These are phyloP conservation scores for Trichechus manatus DNA, from an alignment of 2,113 vertebrate species.

Conservation along the genomic window DNA sequence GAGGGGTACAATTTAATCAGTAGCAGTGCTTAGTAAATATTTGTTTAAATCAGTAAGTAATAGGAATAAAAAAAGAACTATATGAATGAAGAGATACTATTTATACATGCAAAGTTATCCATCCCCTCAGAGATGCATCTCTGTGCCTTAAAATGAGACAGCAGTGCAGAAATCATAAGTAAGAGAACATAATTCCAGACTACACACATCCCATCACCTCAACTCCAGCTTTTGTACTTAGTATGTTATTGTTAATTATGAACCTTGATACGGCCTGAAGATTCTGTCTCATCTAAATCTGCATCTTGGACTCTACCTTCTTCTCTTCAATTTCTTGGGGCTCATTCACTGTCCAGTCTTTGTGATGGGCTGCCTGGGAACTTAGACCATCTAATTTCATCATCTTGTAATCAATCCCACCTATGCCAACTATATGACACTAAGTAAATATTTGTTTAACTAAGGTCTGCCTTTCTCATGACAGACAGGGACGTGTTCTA, in stretches of 20 bases:
- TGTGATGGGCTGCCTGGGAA: background rate
- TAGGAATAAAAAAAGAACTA: background rate
- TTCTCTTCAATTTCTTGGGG: background rate
- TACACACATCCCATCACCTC: background rate
- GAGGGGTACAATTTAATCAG: background rate
- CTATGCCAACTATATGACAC: background rate
- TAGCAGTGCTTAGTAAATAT: background rate
- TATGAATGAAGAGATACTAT: background rate
- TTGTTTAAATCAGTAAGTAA: background rate
- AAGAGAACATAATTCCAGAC: background rate
- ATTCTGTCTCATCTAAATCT: background rate
- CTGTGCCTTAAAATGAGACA: background rate
- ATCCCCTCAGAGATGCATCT: background rate
- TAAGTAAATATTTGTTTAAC: background rate
- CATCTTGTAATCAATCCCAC: background rate
- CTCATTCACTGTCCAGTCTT: background rate
- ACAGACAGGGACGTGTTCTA: background rate
- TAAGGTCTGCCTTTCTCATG: background rate
- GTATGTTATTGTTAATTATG: background rate
- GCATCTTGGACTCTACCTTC: accelerated
- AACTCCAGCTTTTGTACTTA: background rate
- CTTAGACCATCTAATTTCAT: background rate
- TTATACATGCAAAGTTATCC: background rate
- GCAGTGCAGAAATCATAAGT: background rate
- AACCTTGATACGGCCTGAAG: background rate